Conservation (phyloP, 2,888 invertebrate genomes). For the Tachina grossa region DNA sequence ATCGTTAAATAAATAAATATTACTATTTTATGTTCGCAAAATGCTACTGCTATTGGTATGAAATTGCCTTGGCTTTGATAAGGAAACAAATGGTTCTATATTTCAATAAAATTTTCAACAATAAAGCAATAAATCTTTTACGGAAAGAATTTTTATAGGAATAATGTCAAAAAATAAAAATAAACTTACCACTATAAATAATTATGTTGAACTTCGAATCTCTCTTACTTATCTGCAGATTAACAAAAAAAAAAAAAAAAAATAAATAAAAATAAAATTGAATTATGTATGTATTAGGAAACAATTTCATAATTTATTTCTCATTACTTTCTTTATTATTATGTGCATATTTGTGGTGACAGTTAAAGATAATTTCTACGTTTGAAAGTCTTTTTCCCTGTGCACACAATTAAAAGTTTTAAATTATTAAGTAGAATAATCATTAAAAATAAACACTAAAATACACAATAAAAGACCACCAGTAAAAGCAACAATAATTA, state of each 20-base stretch:
- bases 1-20: no score
- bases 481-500: no score
- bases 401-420: background rate
- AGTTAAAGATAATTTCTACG: background rate
- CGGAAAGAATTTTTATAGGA: constrained; percentile 1
- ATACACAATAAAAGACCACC: no score
- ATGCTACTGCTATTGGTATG: background rate
- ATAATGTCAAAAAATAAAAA: constrained; percentile 2
- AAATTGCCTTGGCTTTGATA: background rate
- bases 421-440: background rate
- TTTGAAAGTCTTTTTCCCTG: background rate
- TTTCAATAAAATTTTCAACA: constrained; percentile 2
- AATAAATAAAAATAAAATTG: no score
- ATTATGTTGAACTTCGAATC: background rate
- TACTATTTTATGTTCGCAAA: no score
- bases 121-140: background rate
- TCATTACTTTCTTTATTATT: background rate
- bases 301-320: constrained; percentile 24
- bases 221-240: constrained; percentile 12
- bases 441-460: no score
- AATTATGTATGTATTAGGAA: background rate
- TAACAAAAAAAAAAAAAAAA: background rate
- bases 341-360: background rate
- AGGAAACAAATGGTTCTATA: background rate
- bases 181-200: background rate